Percentiles rank a stretch among this genome's conserved stretches.
phyloP scores from a whole-genome alignment of 2,113 vertebrate genomes.

The Malurus alboscapulatus region DNA sequence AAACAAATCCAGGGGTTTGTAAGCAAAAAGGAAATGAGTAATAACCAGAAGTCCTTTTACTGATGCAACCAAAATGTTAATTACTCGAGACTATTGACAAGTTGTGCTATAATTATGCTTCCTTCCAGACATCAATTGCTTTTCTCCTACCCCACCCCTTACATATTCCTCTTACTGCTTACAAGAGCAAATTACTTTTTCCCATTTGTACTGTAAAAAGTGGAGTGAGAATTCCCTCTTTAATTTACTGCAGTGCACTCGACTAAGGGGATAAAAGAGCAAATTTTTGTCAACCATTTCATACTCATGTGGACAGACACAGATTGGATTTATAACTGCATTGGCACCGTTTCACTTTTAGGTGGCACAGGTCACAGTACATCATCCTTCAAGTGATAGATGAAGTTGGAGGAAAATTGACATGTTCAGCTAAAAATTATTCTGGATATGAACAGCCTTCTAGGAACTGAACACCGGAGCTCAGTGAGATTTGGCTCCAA shows the following conservation, averaged over 20 bases:
- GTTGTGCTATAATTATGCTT: background rate
- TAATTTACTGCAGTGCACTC: background rate
- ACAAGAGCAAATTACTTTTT: background rate
- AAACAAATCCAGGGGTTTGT: background rate
- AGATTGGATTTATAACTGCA: background rate
- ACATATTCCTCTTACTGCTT: background rate
- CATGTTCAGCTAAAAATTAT: background rate
- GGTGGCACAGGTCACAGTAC: background rate
- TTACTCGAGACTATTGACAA: constrained; percentile 14
- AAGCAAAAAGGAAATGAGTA: constrained; percentile 24
- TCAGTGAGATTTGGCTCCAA: background rate
- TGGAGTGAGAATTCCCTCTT: background rate
- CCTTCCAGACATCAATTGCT: background rate
- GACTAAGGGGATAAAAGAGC: background rate
- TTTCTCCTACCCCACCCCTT: background rate
- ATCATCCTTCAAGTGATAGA: background rate
- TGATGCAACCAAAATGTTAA: constrained; percentile 40
- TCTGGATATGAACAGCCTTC: background rate
- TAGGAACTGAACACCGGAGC: background rate
- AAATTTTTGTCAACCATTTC: background rate
- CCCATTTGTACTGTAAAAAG: background rate
- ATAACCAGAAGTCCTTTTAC: background rate
- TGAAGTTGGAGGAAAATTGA: background rate
- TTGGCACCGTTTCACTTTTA: background rate
- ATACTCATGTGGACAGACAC: background rate